Base-by-base conservation (phyloP, 2,888 invertebrate genomes). In the Brassicogethes aeneus region DNA sequence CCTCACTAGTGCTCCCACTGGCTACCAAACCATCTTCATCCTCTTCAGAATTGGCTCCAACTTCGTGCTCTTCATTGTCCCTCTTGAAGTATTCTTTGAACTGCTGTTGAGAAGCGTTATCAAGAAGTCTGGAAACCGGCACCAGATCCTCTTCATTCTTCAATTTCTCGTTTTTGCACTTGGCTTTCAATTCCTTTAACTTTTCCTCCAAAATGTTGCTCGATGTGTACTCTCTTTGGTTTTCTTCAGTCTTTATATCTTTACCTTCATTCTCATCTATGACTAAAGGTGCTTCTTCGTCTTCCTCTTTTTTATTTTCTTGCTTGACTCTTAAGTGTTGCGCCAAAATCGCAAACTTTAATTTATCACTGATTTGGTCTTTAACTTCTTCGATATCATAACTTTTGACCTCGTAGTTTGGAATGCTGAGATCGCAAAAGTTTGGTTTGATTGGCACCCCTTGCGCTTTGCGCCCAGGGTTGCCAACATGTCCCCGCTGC, bases 1-100 rank as follows among this genome's bases (percentile, higher is more conserved):
- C 85, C 64, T 88, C 88, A 53, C 87, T 87, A 10, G 85, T 85
- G 51, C 77, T 78, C 12, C 77, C 76, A 3, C 85, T 85, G 2
- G 87, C 88, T 0, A 88, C 79, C 1, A 87, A 73, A 12, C 87
- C 88, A 60, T 89, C 90, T 59, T 79, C 79, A 51, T 85, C 85
- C 61, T 83, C 84, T 58, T 83, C 83, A 39, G 69, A 74, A 52
- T 63, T 62, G 16, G 55, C 57, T 17, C 60, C 63, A 31, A 50
- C 53, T 42, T 63, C 64, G 3, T 59, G 60, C 29, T 82, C 82
- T 41, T 69, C 69, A 1, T 63, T 56, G 16, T 68, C 67, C 33
- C 68, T 67, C 17, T 73, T 73, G 56, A 82, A 81, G 56, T 76
- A 82, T 53, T 76, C 77, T 54, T 78, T 76, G 59, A 84, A 82